phyloP scores from a whole-genome alignment of 2,888 invertebrate genomes.

The Chaetogeoica ovagalla region DNA sequence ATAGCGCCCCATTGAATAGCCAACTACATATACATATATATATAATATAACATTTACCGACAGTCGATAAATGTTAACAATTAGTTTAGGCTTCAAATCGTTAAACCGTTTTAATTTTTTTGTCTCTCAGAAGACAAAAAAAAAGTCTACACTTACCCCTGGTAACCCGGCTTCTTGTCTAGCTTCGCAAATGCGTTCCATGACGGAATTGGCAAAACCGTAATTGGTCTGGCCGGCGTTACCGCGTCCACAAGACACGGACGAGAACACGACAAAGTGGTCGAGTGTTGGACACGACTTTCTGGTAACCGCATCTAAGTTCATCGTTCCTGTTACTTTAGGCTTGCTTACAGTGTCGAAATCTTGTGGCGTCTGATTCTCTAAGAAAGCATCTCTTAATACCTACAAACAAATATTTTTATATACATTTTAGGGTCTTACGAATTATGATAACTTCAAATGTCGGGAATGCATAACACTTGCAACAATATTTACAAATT shows the following conservation, averaged over 20 bases:
- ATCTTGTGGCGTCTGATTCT: slow-evolving; percentile 79
- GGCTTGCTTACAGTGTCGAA: slow-evolving; percentile 81
- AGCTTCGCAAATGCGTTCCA: slow-evolving; percentile 92
- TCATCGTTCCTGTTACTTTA: slow-evolving; percentile 82
- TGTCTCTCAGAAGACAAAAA: background rate
- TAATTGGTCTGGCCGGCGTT: slow-evolving; percentile 97
- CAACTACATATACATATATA: slow-evolving; percentile 58
- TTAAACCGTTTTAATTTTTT: background rate
- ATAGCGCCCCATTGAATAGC: slow-evolving; percentile 99
- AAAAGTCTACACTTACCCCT: slow-evolving; percentile 60
- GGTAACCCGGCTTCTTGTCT: slow-evolving; percentile 83
- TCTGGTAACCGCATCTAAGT: slow-evolving; percentile 79
- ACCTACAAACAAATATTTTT: slow-evolving; percentile 60
- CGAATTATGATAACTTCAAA: too few relatives aligned
- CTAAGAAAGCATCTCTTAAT: slow-evolving; percentile 81
- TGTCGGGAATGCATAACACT: too few relatives aligned
- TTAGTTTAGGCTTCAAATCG: background rate
- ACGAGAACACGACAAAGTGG: slow-evolving; percentile 95
- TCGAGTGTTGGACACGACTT: slow-evolving; percentile 77
- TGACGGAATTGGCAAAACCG: slow-evolving; percentile 93
- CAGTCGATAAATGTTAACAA: background rate
- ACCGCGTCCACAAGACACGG: slow-evolving; percentile 94
- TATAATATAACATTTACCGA: background rate
- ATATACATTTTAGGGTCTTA: too few relatives aligned
- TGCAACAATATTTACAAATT: too few relatives aligned